Conservation (phyloP, 1,140 invertebrate genomes). For the Drosophila pseudoananassae region DNA sequence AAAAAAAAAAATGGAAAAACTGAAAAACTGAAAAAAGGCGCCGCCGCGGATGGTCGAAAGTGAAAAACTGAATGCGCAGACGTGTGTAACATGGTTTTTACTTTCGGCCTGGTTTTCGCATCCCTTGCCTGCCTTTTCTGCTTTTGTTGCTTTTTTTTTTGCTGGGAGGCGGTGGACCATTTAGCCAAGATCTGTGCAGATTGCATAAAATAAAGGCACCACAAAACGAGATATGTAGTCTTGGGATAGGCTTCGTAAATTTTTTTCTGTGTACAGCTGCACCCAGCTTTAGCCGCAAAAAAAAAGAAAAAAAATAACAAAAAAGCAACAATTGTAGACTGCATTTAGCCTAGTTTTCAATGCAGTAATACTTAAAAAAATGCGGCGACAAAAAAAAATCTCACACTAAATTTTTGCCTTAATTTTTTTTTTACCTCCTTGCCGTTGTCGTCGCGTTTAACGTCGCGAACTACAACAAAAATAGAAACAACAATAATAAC, state of each 20-base stretch:
- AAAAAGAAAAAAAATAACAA: constrained; percentile 26
- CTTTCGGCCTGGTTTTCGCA: constrained; percentile 69
- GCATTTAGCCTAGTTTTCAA: constrained; percentile 54
- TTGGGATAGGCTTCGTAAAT: background rate
- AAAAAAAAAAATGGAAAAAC: no score
- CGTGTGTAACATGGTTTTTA: constrained; percentile 74
- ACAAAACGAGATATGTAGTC: no score
- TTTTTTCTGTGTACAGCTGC: constrained; percentile 13
- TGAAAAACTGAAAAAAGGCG: constrained; percentile 30
- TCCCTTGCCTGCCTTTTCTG: constrained; percentile 33
- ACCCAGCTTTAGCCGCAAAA: constrained; percentile 20
- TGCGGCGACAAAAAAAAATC: constrained; percentile 42
- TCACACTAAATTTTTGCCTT: constrained; percentile 43
- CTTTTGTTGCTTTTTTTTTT: background rate
- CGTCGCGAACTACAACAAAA: constrained; percentile 38
- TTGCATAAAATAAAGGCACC: constrained; percentile 61
- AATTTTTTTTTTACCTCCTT: constrained; percentile 29
- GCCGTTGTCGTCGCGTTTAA: constrained; percentile 48
- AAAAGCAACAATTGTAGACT: constrained; percentile 19
- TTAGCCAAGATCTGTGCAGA: constrained; percentile 54
- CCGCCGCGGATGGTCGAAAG: constrained; percentile 60
- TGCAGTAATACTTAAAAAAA: constrained; percentile 42
- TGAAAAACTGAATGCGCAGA: constrained; percentile 77
- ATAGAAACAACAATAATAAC: constrained; percentile 18
- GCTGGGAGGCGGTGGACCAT: constrained; percentile 56